Evolutionary conservation across 2,888 invertebrate species (phyloP).

Genomic region (Gymnosoma rotundatum): DNA sequence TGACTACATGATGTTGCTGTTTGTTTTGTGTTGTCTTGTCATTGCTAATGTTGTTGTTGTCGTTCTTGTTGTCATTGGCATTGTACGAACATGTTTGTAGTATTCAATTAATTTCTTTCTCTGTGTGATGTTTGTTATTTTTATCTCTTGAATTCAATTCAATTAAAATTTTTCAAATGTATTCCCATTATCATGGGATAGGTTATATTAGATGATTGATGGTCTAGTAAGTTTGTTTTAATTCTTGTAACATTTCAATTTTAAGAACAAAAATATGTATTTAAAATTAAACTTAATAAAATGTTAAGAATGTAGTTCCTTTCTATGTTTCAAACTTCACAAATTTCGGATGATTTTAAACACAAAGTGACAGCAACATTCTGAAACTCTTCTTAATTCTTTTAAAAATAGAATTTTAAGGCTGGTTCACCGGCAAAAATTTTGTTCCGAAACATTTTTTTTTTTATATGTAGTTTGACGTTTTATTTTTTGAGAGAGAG

Average conservation of each 20-base stretch:
- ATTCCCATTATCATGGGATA: conserved; percentile 18
- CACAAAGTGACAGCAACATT: too few relatives aligned
- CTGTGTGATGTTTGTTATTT: conserved; percentile 58
- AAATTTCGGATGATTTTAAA: too few relatives aligned
- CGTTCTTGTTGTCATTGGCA: conserved; percentile 43
- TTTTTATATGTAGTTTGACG: too few relatives aligned
- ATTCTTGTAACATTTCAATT: not conserved
- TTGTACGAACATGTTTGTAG: conserved; percentile 45
- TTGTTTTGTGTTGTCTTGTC: conserved; percentile 51
- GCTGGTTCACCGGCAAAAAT: too few relatives aligned
- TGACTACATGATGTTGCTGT: conserved; percentile 61
- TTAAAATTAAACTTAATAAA: too few relatives aligned
- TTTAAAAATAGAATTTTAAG: too few relatives aligned
- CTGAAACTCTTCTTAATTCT: too few relatives aligned
- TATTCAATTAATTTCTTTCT: conserved; percentile 67
- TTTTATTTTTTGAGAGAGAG: too few relatives aligned
- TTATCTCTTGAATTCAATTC: conserved; percentile 47
- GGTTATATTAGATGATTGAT: conserved; percentile 23
- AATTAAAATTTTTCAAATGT: conserved; percentile 24
- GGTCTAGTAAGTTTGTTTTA: conserved; percentile 30
- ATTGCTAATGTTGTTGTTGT: conserved; percentile 12
- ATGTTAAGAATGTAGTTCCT: too few relatives aligned
- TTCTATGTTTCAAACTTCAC: too few relatives aligned
- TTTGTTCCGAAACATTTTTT: too few relatives aligned
- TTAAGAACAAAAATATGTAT: not conserved